Evolutionary conservation across 2,888 invertebrate genomes (phyloP).

Genomic region (Neoascia interrupta): DNA sequence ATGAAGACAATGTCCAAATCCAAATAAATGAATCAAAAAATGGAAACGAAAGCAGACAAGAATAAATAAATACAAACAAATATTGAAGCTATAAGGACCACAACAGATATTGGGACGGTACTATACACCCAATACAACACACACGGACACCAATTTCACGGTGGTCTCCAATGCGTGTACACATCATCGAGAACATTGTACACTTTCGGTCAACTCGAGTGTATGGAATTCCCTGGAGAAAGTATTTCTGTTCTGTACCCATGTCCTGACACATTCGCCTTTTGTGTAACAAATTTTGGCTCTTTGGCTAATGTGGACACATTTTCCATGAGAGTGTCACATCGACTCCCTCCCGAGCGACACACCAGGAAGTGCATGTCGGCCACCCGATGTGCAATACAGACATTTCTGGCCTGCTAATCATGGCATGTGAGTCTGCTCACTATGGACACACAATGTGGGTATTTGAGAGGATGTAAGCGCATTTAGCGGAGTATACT

Average conservation of each 20-base stretch:
- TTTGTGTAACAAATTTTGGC: slow-evolving; percentile 61
- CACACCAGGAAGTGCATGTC: slow-evolving; percentile 65
- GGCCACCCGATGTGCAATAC: slow-evolving; percentile 65
- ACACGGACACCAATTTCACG: slow-evolving; percentile 59
- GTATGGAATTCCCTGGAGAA: slow-evolving; percentile 65
- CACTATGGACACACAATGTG: slow-evolving; percentile 43
- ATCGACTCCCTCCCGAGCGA: slow-evolving; percentile 55
- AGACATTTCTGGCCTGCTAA: slow-evolving; percentile 60
- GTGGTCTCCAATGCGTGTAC: slow-evolving; percentile 63
- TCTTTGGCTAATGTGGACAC: slow-evolving; percentile 66
- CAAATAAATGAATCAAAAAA: slow-evolving; percentile 65
- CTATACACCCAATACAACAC: slow-evolving; percentile 3
- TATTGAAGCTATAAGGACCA: slow-evolving; percentile 48
- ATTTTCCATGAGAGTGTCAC: slow-evolving; percentile 66
- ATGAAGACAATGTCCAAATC: slow-evolving; percentile 67
- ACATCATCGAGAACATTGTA: slow-evolving; percentile 63
- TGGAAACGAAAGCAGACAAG: slow-evolving; percentile 62
- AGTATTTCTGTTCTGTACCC: slow-evolving; percentile 44
- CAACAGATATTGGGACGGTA: no score
- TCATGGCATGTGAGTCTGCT: slow-evolving; percentile 52
- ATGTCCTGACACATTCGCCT: slow-evolving; percentile 58
- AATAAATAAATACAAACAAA: slow-evolving; percentile 67
- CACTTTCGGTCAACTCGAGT: slow-evolving; percentile 41
- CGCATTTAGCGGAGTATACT: slow-evolving; percentile 31
- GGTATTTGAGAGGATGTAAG: slow-evolving; percentile 25